These are phyloP conservation scores for Anisognathus igniventris DNA, from an alignment of 2,797 vertebrate species.

Conservation along the genomic window DNA sequence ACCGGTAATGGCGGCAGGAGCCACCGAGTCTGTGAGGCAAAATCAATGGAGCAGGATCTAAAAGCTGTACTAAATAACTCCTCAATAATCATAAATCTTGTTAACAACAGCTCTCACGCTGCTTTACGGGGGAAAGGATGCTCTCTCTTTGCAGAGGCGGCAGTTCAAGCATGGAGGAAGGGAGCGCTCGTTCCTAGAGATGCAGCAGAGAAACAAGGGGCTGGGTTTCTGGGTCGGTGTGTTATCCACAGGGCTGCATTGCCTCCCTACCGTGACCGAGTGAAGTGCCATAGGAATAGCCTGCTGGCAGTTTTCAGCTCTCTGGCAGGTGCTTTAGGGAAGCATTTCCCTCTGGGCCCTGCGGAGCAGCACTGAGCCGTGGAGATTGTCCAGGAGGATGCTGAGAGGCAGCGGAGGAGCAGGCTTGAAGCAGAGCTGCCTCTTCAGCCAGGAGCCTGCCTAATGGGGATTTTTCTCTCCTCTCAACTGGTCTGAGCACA, in stretches of 20 bases:
- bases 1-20: not conserved
- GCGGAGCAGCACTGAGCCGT: fast-evolving
- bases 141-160: not conserved
- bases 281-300: not conserved
- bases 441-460: not conserved
- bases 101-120: not conserved
- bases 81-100: slow-evolving; percentile 33
- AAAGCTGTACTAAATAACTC: slow-evolving; percentile 36
- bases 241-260: not conserved
- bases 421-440: not conserved
- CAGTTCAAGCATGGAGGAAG: not conserved
- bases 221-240: not conserved
- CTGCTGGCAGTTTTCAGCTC: not conserved
- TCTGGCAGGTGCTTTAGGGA: not conserved
- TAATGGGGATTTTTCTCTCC: not conserved
- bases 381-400: not conserved
- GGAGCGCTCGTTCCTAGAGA: not conserved
- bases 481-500: not conserved
- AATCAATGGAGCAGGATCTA: slow-evolving; percentile 24
- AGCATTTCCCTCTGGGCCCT: not conserved
- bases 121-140: not conserved
- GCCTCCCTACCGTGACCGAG: not conserved
- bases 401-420: fast-evolving
- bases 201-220: not conserved
- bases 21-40: not conserved